Evolutionary conservation across 2,797 vertebrate genomes (phyloP).

Genomic region (Sarcophilus harrisii): DNA sequence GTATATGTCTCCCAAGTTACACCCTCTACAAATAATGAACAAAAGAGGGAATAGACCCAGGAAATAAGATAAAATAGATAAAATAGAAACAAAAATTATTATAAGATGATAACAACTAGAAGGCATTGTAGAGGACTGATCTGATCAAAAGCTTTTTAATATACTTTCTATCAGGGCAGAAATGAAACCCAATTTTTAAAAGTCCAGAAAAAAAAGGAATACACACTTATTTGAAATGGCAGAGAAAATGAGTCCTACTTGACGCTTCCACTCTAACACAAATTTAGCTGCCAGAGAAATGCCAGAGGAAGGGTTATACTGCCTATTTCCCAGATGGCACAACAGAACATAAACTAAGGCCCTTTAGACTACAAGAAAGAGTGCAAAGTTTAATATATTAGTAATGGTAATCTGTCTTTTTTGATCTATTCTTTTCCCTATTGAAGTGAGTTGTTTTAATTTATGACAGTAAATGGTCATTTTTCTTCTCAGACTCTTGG

Average conservation of each 20-base stretch:
- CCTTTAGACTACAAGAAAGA: not conserved
- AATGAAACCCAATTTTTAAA: not conserved
- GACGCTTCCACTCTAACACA: not conserved
- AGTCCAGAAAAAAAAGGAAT: not conserved
- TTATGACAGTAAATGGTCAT: not conserved
- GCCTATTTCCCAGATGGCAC: not conserved
- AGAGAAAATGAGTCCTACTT: not conserved
- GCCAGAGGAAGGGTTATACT: not conserved
- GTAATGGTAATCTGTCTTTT: conserved; percentile 47
- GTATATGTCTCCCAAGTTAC: too few relatives aligned
- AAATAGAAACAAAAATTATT: not conserved
- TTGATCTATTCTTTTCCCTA: conserved; percentile 30
- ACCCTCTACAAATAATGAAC: not conserved
- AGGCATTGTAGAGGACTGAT: not conserved
- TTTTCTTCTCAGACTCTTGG: conserved; percentile 9
- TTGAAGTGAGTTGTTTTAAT: conserved; percentile 25
- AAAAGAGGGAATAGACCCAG: not conserved
- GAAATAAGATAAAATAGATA: not conserved
- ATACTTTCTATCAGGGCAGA: not conserved
- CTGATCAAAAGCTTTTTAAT: not conserved
- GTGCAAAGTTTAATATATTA: not conserved
- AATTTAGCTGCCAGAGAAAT: not conserved
- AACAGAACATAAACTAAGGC: not conserved
- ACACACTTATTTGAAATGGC: not conserved
- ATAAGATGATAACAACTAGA: not conserved